These are phyloP conservation scores for Malthinus seriepunctatus DNA, from an alignment of 2,888 invertebrate species.

Conservation along the genomic window DNA sequence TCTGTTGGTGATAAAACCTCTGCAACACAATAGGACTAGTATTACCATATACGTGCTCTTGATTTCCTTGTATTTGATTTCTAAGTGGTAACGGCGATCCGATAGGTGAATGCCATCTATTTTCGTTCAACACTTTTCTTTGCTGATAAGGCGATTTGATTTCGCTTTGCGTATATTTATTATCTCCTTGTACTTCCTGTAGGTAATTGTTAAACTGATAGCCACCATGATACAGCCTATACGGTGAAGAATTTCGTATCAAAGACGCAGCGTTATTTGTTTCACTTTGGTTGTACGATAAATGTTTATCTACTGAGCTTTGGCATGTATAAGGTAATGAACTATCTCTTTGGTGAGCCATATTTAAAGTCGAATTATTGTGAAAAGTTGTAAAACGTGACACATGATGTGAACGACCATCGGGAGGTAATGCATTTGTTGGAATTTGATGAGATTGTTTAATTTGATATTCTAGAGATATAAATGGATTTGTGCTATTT, in stretches of 20 bases:
- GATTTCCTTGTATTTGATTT: constrained; percentile 42
- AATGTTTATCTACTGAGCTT: constrained; percentile 35
- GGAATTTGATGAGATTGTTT: constrained; percentile 31
- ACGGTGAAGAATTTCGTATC: constrained; percentile 45
- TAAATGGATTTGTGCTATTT: constrained; percentile 21
- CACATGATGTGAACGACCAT: constrained; percentile 38
- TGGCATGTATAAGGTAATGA: constrained; percentile 39
- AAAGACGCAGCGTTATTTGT: constrained; percentile 16
- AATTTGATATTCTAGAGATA: constrained; percentile 24
- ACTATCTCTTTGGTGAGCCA: constrained; percentile 39
- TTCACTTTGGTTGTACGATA: constrained; percentile 30
- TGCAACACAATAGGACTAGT: constrained; percentile 79
- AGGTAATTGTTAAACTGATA: constrained; percentile 16
- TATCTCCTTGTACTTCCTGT: constrained; percentile 12
- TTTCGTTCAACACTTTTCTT: constrained; percentile 40
- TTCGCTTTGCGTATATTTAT: constrained; percentile 8
- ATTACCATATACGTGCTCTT: constrained; percentile 61
- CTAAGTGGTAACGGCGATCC: constrained; percentile 53
- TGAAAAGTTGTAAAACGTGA: constrained; percentile 48
- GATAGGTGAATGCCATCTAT: constrained; percentile 49
- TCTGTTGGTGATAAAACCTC: constrained; percentile 78
- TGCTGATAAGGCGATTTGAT: constrained; percentile 38
- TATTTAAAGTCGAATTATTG: constrained; percentile 24
- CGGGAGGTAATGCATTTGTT: constrained; percentile 38
- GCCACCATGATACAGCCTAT: constrained; percentile 42